These are phyloP conservation scores for Catalaphyllia jardinei DNA, from an alignment of 64 coral and sea anemone species.

Conservation along the genomic window DNA sequence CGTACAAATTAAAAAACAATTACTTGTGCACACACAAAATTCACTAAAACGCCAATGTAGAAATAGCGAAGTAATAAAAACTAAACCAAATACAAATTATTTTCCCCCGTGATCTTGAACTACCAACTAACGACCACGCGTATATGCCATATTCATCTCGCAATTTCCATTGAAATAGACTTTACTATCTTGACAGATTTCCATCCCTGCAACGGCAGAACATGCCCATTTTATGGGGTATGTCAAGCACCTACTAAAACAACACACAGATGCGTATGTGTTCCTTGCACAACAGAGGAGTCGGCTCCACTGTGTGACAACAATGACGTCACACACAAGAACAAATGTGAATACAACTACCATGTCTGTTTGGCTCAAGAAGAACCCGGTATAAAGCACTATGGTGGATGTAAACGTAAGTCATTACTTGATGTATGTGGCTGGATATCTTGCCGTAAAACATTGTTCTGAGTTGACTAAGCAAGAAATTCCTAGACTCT, in stretches of 20 bases:
- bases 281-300: neutral
- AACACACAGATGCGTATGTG: slow-evolving; percentile 41
- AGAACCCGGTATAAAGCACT: slow-evolving; percentile 49
- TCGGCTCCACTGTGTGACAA: slow-evolving; percentile 63
- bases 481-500: no score
- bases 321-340: slow-evolving; percentile 51
- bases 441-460: no score
- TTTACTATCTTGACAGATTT: slow-evolving; percentile 41
- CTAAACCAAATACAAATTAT: no score
- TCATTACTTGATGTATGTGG: neutral
- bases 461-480: no score
- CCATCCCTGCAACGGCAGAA: slow-evolving; percentile 53
- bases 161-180: neutral
- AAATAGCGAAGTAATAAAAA: no score
- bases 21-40: no score
- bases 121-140: no score
- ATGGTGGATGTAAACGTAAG: slow-evolving; percentile 72
- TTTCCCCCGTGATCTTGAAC: no score
- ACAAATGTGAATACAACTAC: slow-evolving; percentile 53
- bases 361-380: slow-evolving; percentile 34
- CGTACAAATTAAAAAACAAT: no score
- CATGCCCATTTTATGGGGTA: slow-evolving; percentile 44
- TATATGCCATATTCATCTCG: no score
- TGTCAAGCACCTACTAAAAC: slow-evolving; percentile 40
- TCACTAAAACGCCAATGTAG: no score